A percentile compares a stretch with the other conserved stretches of the same genome.
Evolutionary conservation across 2,888 invertebrate species (phyloP).

Genomic region (Trichacis sp.): DNA sequence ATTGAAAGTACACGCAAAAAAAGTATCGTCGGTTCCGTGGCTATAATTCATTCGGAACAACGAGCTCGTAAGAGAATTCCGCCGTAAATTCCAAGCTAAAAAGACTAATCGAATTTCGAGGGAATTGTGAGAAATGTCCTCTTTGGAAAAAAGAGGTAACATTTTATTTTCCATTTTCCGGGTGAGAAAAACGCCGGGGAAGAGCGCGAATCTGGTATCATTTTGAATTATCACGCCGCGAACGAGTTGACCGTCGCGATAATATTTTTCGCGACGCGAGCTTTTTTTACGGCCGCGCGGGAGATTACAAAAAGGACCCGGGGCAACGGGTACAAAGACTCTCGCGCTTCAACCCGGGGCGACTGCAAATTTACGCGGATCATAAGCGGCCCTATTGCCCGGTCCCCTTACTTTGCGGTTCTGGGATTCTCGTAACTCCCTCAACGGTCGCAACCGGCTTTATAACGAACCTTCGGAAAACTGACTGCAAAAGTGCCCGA

Average conservation of each 20-base stretch:
- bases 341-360: constrained; percentile 9
- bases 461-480: constrained; percentile 34
- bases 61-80: neutral
- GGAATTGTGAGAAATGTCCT: too few relatives aligned
- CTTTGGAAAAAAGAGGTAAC: too few relatives aligned
- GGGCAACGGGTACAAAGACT: constrained; percentile 26
- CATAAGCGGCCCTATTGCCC: constrained; percentile 23
- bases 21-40: neutral
- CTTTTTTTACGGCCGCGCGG: constrained; percentile 31
- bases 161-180: too few relatives aligned
- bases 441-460: constrained; percentile 27
- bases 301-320: constrained; percentile 26
- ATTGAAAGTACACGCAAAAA: constrained; percentile 16
- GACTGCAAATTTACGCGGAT: constrained; percentile 42
- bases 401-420: constrained; percentile 33
- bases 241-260: constrained; percentile 38
- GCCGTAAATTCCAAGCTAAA: too few relatives aligned
- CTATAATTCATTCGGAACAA: neutral
- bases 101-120: too few relatives aligned
- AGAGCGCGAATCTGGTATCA: constrained; percentile 3
- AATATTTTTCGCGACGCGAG: constrained; percentile 37
- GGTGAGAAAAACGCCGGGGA: neutral
- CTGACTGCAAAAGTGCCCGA: too few relatives aligned
- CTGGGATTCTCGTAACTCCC: constrained; percentile 35
- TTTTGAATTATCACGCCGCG: constrained; percentile 34